These are phyloP conservation scores for Hetaerina titia DNA, from an alignment of 2,888 invertebrate species.

Conservation along the genomic window DNA sequence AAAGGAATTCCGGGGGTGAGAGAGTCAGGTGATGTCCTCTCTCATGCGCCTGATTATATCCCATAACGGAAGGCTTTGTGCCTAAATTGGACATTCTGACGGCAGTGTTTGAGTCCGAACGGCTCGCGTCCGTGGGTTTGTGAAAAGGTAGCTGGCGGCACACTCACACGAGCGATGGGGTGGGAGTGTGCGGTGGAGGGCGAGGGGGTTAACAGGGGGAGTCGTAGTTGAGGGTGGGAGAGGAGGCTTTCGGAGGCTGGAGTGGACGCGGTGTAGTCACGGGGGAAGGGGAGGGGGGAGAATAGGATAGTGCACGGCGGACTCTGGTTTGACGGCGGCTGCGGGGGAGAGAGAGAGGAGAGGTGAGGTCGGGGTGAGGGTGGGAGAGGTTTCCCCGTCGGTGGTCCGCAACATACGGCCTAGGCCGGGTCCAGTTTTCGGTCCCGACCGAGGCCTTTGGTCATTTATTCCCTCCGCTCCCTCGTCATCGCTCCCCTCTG, in stretches of 20 bases:
- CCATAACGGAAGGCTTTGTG: conserved; percentile 67
- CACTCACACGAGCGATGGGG: background rate
- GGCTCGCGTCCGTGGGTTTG: conserved; percentile 48
- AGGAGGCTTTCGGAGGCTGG: background rate
- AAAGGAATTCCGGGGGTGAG: background rate
- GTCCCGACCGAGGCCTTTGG: background rate
- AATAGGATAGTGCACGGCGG: background rate
- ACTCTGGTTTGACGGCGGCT: background rate
- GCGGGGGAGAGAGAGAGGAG: background rate
- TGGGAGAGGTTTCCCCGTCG: background rate
- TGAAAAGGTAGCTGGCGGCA: conserved; percentile 62
- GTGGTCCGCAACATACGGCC: conserved; percentile 31
- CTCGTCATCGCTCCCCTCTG: background rate
- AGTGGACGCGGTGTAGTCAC: background rate
- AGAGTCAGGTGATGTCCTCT: conserved; percentile 62
- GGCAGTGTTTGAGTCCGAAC: conserved; percentile 64
- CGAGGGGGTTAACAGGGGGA: background rate
- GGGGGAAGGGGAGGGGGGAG: conserved; percentile 3
- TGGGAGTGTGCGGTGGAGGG: background rate
- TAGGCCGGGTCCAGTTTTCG: background rate
- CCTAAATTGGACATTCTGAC: conserved; percentile 66
- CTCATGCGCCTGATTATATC: conserved; percentile 64
- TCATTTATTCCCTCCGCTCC: background rate
- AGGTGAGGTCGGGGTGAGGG: background rate
- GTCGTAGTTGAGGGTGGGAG: background rate